phyloP scores from a whole-genome alignment of 2,888 invertebrate species.

The Schizotus pectinicornis region DNA sequence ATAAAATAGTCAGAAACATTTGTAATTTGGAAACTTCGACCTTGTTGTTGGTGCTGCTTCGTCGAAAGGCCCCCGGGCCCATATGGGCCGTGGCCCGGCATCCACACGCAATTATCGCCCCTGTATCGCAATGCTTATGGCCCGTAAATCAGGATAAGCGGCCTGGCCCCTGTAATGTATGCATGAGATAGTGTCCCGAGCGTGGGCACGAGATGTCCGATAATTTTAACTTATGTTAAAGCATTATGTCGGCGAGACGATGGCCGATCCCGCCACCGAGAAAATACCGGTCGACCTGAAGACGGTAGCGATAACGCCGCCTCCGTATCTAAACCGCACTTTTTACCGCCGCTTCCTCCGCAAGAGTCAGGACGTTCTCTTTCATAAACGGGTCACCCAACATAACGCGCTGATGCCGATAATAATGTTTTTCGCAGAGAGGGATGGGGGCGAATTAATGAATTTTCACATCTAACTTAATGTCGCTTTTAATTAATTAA shows the following conservation, averaged over 20 bases:
- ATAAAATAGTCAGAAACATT: no score
- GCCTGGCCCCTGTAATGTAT: conserved; percentile 41
- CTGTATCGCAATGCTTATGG: conserved; percentile 41
- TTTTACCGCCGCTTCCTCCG: no score
- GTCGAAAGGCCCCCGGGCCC: no score
- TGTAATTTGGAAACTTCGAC: no score
- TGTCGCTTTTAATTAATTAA: conserved; percentile 28
- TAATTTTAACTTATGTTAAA: conserved; percentile 54
- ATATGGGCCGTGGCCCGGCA: no score
- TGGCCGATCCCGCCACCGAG: no score
- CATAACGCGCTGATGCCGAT: neutral
- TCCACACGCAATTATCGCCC: conserved; percentile 35
- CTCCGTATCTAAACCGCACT: no score
- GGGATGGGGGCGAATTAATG: conserved; percentile 1
- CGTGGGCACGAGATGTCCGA: conserved; percentile 52
- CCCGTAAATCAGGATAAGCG: conserved; percentile 50
- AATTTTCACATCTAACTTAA: conserved; percentile 14
- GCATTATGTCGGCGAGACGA: conserved; percentile 38
- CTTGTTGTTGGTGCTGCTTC: no score
- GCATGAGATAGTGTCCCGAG: conserved; percentile 45
- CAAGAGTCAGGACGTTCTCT: no score
- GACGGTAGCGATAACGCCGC: no score
- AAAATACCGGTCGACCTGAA: no score
- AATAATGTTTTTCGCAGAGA: neutral
- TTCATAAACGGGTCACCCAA: no score